Evolutionary conservation across 2,797 vertebrate species (phyloP).

Genomic region (Pseudocheirus occidentalis): DNA sequence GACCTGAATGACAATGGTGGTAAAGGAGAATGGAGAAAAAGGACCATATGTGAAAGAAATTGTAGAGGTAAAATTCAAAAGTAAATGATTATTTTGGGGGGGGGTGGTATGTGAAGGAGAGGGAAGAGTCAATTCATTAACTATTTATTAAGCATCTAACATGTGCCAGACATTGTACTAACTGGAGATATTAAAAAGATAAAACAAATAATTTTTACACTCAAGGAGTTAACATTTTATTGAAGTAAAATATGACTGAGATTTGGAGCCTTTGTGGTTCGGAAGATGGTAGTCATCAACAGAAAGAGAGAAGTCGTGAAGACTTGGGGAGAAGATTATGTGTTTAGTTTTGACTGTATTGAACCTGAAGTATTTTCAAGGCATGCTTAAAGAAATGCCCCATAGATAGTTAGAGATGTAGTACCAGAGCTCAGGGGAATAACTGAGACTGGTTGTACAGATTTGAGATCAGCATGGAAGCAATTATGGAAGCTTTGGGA

Average conservation of each 20-base stretch:
- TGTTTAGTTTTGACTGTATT: not conserved
- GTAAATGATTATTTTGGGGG: not conserved
- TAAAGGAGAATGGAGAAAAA: not conserved
- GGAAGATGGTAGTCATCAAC: not conserved
- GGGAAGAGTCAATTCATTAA: not conserved
- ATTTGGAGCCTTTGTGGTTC: not conserved
- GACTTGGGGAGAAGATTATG: not conserved
- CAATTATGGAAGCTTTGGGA: not conserved
- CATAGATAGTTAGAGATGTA: not conserved
- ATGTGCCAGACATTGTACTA: not conserved
- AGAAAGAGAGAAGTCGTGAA: not conserved
- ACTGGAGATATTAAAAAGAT: not conserved
- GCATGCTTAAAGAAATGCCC: not conserved
- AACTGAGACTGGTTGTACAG: not conserved
- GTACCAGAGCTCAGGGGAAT: not conserved
- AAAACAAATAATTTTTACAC: not conserved
- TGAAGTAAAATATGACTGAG: not conserved
- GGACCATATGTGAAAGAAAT: not conserved
- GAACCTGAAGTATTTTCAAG: not conserved
- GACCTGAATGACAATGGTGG: not conserved
- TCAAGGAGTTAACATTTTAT: not conserved
- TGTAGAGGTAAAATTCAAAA: not conserved
- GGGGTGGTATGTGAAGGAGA: not conserved
- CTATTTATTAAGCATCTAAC: not conserved
- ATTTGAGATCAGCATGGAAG: not conserved